A percentile compares a stretch with the other conserved stretches of the same genome.
phyloP scores from a whole-genome alignment of 2,797 vertebrate species.

The Potorous gilbertii region DNA sequence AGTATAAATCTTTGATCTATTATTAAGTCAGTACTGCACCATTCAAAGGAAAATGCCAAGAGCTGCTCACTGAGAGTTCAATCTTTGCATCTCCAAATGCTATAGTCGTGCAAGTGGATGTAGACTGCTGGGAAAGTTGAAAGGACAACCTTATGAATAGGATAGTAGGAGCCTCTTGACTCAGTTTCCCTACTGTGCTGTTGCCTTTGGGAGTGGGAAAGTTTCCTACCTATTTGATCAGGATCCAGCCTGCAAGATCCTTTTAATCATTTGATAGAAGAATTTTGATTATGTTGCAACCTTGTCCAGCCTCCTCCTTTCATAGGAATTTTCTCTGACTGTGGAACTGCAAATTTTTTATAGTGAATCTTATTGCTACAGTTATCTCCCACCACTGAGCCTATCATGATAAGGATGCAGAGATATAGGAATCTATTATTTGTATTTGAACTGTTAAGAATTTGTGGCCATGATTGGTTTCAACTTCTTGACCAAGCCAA shows the following conservation, averaged over 20 bases:
- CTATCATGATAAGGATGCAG: background rate
- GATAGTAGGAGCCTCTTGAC: background rate
- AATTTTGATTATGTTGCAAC: background rate
- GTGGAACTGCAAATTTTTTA: background rate
- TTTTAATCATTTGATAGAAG: background rate
- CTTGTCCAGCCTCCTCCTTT: background rate
- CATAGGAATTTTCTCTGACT: background rate
- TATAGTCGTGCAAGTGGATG: background rate
- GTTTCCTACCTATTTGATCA: background rate
- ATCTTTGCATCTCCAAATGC: background rate
- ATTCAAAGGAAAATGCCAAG: background rate
- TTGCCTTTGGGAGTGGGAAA: background rate
- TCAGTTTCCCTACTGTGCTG: background rate
- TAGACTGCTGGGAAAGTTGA: background rate
- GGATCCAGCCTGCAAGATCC: background rate
- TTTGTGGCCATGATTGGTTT: background rate
- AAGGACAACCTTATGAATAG: background rate
- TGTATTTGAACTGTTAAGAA: background rate
- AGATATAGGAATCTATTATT: background rate
- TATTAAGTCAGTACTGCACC: background rate
- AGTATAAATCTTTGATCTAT: background rate
- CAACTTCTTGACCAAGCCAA: background rate
- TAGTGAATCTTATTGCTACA: background rate
- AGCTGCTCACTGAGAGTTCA: background rate
- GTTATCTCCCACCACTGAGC: background rate